Percentiles rank a stretch among this genome's conserved stretches.
Conservation (phyloP, 2,113 vertebrate genomes). For the Pseudopipra pipra region DNA sequence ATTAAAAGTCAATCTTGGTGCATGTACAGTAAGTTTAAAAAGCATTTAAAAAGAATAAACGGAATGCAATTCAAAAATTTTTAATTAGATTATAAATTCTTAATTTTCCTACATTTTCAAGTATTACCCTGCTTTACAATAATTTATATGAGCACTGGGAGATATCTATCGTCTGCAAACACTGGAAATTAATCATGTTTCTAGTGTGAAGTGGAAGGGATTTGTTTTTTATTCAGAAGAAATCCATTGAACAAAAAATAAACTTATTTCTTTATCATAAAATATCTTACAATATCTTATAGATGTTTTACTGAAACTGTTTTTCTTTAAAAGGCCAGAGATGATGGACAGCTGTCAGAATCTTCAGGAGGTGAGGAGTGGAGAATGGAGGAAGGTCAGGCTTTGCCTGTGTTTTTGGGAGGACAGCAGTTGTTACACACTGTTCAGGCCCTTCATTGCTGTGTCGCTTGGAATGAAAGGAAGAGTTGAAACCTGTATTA, state of each 20-base stretch:
- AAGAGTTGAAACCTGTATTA: neutral
- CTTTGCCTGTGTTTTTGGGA: neutral
- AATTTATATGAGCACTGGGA: neutral
- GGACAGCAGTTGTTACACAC: neutral
- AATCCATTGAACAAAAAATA: neutral
- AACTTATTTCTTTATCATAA: neutral
- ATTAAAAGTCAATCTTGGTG: neutral
- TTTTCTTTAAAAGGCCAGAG: neutral
- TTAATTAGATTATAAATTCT: neutral
- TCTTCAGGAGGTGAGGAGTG: neutral
- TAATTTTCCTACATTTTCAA: neutral
- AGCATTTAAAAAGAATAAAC: neutral
- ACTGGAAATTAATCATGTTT: neutral
- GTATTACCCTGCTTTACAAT: neutral
- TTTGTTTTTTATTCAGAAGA: neutral
- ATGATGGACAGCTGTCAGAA: neutral
- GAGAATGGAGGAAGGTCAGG: too few relatives aligned
- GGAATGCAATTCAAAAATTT: neutral
- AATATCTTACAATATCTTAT: fast-evolving
- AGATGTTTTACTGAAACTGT: neutral
- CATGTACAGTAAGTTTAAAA: neutral
- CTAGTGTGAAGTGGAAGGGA: neutral
- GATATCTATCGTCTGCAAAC: neutral
- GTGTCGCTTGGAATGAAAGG: neutral
- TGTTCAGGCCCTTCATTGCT: neutral